Evolutionary conservation across 2,888 invertebrate genomes (phyloP).

Genomic region (Nomada fabriciana): DNA sequence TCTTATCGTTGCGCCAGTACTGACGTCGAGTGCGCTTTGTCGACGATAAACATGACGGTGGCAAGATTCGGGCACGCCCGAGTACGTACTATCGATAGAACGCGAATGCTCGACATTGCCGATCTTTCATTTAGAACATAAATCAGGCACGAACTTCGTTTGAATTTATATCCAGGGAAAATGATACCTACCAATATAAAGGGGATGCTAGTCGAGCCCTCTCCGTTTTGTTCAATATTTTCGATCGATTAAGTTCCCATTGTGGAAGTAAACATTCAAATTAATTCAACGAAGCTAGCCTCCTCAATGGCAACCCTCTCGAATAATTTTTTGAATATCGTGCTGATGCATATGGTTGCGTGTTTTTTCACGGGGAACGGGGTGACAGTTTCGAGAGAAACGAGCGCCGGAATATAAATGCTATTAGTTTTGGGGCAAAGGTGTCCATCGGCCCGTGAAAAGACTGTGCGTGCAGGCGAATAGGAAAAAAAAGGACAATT

Average conservation of each 20-base stretch:
- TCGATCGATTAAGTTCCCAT: conserved; percentile 65
- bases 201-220: conserved; percentile 14
- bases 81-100: neutral
- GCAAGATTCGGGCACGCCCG: neutral
- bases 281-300: conserved; percentile 58
- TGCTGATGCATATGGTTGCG: conserved; percentile 73
- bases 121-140: neutral
- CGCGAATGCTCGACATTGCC: neutral
- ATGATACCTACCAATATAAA: neutral
- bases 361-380: conserved; percentile 23
- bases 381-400: conserved; percentile 61
- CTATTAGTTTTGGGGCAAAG: conserved; percentile 81
- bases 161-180: neutral
- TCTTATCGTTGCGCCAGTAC: conserved; percentile 30
- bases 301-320: conserved; percentile 11
- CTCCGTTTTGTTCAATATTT: conserved; percentile 59
- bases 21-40: conserved; percentile 9
- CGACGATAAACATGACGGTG: conserved; percentile 5
- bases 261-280: conserved; percentile 37
- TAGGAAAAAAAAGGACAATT: conserved; percentile 67
- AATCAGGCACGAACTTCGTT: neutral
- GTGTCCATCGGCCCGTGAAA: conserved; percentile 82
- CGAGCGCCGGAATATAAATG: conserved; percentile 77
- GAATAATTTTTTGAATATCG: conserved; percentile 35
- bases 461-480: conserved; percentile 61